These are phyloP conservation scores for Pheosia gnoma DNA, from an alignment of 2,888 invertebrate species.

Conservation along the genomic window DNA sequence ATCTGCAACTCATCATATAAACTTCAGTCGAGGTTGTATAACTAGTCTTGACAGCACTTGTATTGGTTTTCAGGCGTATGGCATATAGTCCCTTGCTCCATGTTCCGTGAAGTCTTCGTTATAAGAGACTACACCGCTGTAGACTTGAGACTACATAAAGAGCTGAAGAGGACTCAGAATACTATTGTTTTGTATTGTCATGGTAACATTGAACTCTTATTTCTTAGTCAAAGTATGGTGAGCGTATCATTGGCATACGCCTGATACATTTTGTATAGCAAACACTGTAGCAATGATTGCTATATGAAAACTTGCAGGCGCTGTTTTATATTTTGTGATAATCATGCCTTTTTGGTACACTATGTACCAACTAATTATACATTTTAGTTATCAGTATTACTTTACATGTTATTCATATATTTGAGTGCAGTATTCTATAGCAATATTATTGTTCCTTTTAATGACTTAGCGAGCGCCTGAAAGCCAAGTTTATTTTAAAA, in stretches of 20 bases:
- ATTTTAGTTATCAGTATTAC: too few relatives aligned
- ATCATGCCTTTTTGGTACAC: too few relatives aligned
- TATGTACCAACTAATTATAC: too few relatives aligned
- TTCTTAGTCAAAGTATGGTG: too few relatives aligned
- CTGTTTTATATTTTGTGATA: neutral
- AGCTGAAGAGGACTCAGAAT: slow-evolving; percentile 50
- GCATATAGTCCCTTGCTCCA: slow-evolving; percentile 67
- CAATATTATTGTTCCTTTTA: too few relatives aligned
- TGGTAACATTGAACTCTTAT: slow-evolving; percentile 38
- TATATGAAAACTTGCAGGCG: slow-evolving; percentile 4
- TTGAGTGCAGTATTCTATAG: too few relatives aligned
- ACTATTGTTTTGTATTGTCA: slow-evolving; percentile 67
- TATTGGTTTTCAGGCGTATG: slow-evolving; percentile 54
- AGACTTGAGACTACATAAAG: slow-evolving; percentile 47
- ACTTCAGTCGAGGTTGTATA: too few relatives aligned
- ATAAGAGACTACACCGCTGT: slow-evolving; percentile 38
- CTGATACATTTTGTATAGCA: slow-evolving; percentile 9
- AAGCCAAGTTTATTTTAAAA: too few relatives aligned
- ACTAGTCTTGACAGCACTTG: too few relatives aligned
- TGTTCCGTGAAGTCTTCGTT: slow-evolving; percentile 52
- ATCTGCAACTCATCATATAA: too few relatives aligned
- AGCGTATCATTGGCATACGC: neutral
- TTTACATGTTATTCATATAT: too few relatives aligned
- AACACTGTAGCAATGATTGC: neutral
- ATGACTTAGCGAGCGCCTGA: too few relatives aligned